Conservation (phyloP, 2,888 invertebrate genomes). For the Lithophane leautieri region DNA sequence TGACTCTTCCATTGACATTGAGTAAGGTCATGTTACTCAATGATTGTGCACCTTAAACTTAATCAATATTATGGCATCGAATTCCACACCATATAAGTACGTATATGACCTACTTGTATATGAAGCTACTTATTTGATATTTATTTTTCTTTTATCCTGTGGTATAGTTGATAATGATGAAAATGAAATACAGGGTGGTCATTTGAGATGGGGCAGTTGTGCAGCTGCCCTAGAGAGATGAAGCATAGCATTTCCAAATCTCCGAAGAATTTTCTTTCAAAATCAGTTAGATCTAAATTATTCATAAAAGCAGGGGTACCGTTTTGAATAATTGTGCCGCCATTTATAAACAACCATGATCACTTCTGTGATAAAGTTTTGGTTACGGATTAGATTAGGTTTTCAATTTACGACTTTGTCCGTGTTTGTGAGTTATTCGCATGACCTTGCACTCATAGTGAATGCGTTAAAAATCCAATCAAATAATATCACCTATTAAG, state of each 20-base stretch:
- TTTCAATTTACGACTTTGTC: neutral
- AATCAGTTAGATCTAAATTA: too few species aligned
- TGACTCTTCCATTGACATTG: conserved; percentile 66
- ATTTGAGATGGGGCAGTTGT: too few species aligned
- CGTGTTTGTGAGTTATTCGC: neutral
- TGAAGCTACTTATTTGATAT: neutral
- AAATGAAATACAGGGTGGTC: neutral
- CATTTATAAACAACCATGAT: too few species aligned
- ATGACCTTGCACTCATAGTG: conserved; percentile 12
- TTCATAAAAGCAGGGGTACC: too few species aligned
- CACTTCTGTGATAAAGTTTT: neutral
- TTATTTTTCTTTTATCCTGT: conserved; percentile 14
- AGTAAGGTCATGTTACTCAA: conserved; percentile 66
- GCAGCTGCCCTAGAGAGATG: too few species aligned
- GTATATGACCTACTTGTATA: neutral
- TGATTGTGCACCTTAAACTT: conserved; percentile 37
- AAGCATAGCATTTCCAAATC: too few species aligned
- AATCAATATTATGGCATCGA: conserved; percentile 14
- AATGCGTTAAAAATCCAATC: conserved; percentile 8
- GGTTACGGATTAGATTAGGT: neutral
- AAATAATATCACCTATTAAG: conserved; percentile 12
- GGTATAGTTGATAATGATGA: neutral
- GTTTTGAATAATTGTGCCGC: neutral
- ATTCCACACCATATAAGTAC: neutral
- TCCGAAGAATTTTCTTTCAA: too few species aligned